Percentiles rank a stretch among this genome's conserved stretches.
Evolutionary conservation across 2,888 invertebrate genomes (phyloP).

Genomic region (Ormyrus thymus): DNA sequence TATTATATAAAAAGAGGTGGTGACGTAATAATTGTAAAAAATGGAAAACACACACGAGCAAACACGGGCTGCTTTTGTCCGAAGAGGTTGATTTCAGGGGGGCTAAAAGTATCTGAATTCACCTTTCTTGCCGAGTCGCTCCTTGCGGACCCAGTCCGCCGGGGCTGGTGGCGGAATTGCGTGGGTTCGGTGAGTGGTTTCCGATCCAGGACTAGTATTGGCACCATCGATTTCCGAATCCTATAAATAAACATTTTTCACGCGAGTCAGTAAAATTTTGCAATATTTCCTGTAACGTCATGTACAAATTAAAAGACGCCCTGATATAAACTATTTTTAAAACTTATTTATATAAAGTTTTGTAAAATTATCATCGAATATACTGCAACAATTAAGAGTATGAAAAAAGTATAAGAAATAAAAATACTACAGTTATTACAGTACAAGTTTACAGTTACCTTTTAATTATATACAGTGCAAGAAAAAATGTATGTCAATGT

Average conservation of each 20-base stretch:
- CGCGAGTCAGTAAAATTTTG: too few relatives aligned
- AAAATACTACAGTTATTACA: too few relatives aligned
- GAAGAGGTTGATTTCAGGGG: not conserved
- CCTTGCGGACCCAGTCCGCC: slow-evolving; percentile 90
- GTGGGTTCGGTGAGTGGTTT: slow-evolving; percentile 71
- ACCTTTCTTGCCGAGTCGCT: slow-evolving; percentile 94
- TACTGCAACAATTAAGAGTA: too few relatives aligned
- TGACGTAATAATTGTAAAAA: slow-evolving; percentile 10
- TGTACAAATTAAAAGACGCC: too few relatives aligned
- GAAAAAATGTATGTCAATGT: too few relatives aligned
- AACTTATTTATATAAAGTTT: too few relatives aligned
- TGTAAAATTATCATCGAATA: too few relatives aligned
- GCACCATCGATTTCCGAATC: slow-evolving; percentile 73
- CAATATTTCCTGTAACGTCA: too few relatives aligned
- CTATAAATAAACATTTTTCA: slow-evolving; percentile 57
- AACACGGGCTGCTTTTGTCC: not conserved
- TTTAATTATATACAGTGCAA: too few relatives aligned
- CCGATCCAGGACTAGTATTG: slow-evolving; percentile 74
- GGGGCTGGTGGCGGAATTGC: slow-evolving; percentile 79
- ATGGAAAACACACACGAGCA: slow-evolving; percentile 20
- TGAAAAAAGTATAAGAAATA: too few relatives aligned
- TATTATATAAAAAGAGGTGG: slow-evolving; percentile 11
- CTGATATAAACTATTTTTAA: too few relatives aligned
- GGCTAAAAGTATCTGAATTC: slow-evolving; percentile 93
- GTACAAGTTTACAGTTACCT: too few relatives aligned